Evolutionary conservation across 1,140 invertebrate genomes (phyloP).

Genomic region (Melipona quadrifasciata): DNA sequence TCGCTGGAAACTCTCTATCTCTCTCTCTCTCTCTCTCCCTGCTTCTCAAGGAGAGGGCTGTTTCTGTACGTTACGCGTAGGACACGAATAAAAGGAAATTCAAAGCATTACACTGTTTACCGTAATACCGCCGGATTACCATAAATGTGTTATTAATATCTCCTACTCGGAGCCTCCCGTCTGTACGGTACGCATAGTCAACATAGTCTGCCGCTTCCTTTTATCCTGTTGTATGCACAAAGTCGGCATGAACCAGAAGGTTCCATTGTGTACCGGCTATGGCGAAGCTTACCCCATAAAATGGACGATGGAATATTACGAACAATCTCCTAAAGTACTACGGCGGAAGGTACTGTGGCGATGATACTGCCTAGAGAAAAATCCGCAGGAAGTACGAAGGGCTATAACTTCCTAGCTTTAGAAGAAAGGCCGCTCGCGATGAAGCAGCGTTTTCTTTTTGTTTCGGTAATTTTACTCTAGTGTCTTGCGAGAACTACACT

Average conservation of each 20-base stretch:
- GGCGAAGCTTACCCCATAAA: constrained; percentile 65
- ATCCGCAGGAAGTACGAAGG: constrained; percentile 19
- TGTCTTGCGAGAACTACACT: neutral
- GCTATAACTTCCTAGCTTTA: constrained; percentile 57
- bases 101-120: constrained; percentile 67
- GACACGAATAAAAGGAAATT: constrained; percentile 20
- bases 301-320: constrained; percentile 66
- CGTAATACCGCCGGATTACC: constrained; percentile 70
- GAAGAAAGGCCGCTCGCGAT: constrained; percentile 13
- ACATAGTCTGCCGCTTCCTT: constrained; percentile 56
- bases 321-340: constrained; percentile 63
- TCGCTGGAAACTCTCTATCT: constrained; percentile 37
- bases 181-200: constrained; percentile 53
- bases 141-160: constrained; percentile 76
- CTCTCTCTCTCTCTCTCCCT: neutral
- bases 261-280: constrained; percentile 64
- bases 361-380: constrained; percentile 63
- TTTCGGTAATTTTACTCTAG: neutral
- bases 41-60: neutral
- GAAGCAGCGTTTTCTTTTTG: constrained; percentile 29
- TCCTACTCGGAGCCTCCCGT: constrained; percentile 35
- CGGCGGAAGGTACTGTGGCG: constrained; percentile 30
- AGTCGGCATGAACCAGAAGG: constrained; percentile 55
- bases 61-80: neutral
- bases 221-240: constrained; percentile 68